phyloP scores from a whole-genome alignment of 2,888 invertebrate genomes.

The Deilephila porcellus region DNA sequence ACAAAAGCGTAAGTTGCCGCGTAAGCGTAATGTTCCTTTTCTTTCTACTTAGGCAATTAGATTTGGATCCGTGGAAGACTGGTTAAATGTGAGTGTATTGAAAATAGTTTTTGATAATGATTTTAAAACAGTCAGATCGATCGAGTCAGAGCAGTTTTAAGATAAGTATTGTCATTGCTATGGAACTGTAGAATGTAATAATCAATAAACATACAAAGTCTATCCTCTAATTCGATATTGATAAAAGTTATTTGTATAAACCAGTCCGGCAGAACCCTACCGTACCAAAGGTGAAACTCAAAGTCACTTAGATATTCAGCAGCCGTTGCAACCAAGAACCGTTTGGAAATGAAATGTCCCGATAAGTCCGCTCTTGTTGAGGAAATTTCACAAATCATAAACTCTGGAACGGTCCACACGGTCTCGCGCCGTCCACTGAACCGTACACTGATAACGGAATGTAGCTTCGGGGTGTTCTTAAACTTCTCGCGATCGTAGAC shows the following conservation, averaged over 20 bases:
- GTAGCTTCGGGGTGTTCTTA: slow-evolving; percentile 3
- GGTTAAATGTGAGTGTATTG: no score
- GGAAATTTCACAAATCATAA: slow-evolving; percentile 54
- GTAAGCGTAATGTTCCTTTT: background rate
- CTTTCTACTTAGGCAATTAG: background rate
- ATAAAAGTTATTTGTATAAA: background rate
- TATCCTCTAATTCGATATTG: background rate
- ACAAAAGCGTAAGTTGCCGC: background rate
- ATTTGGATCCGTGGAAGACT: no score
- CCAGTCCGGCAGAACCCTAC: background rate
- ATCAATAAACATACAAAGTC: background rate
- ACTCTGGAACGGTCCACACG: slow-evolving; percentile 31
- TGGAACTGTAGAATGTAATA: no score
- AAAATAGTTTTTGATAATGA: no score
- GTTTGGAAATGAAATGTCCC: slow-evolving; percentile 31
- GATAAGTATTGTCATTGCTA: no score
- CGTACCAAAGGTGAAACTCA: slow-evolving; percentile 18
- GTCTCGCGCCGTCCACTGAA: slow-evolving; percentile 29
- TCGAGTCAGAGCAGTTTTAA: no score
- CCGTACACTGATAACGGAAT: slow-evolving; percentile 37
- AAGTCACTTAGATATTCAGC: slow-evolving; percentile 27
- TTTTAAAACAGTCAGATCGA: no score
- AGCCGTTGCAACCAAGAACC: slow-evolving; percentile 28
- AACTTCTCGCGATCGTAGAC: background rate
- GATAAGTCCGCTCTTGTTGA: slow-evolving; percentile 46